Conservation (phyloP, 2,888 invertebrate genomes). For the Agriopis aurantiaria region DNA sequence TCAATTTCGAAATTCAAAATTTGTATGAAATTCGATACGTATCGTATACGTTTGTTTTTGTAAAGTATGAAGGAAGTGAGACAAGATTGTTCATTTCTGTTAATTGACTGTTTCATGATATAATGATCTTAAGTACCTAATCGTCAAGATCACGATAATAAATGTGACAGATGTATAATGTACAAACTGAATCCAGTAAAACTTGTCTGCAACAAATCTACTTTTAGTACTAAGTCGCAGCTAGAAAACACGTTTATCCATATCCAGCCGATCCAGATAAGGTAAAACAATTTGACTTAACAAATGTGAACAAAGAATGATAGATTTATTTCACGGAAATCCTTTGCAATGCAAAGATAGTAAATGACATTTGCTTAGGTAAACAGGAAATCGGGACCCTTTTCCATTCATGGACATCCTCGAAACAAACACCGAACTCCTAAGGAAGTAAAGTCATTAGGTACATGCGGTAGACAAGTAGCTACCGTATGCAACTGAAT, state of each 20-base stretch:
- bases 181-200: conserved; percentile 11
- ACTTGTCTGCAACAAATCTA: conserved; percentile 12
- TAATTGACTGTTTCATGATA: too few relatives aligned
- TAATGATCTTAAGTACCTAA: not conserved
- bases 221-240: conserved; percentile 15
- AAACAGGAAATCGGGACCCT: conserved; percentile 28
- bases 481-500: not conserved
- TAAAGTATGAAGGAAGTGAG: not conserved
- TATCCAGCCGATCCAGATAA: conserved; percentile 28
- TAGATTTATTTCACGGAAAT: conserved; percentile 36
- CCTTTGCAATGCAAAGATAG: conserved; percentile 28
- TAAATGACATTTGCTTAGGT: conserved; percentile 26
- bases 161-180: not conserved
- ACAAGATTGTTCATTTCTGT: too few relatives aligned
- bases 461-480: not conserved
- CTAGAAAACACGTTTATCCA: conserved; percentile 30
- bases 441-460: not conserved
- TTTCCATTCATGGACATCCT: conserved; percentile 6
- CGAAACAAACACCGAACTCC: conserved; percentile 6
- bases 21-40: not conserved
- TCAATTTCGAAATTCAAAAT: too few relatives aligned
- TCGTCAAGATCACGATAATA: not conserved
- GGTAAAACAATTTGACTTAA: conserved; percentile 35
- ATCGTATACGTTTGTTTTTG: not conserved
- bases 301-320: conserved; percentile 35